Evolutionary conservation across 2,797 vertebrate genomes (phyloP), one percentile per base, ranked within the genome.

Genomic region (Pangasius djambal): DNA sequence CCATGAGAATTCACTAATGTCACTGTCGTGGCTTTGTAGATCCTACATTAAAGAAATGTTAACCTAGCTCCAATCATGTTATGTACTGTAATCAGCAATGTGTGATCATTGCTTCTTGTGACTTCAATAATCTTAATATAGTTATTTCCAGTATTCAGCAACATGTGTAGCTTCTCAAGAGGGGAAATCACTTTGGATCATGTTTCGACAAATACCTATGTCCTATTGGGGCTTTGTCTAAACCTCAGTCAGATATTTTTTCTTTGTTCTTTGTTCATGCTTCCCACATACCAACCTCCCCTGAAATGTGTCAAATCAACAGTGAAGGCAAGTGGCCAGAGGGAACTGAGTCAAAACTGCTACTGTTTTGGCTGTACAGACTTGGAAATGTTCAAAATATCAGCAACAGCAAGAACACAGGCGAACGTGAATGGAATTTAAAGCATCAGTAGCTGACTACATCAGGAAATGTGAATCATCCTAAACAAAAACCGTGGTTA

Each of bases 271-370:
- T 83, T 65, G 37, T n/a, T 65, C 25, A n/a, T 48, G 59, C 57
- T 44, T 65, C 22, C 13, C 37, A 83, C 37, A 8, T 63, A 22
- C 6, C 12, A 44, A 44, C 13, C 25, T n/a, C 37, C n/a, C 10
- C 25, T 18, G 37, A 83, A 83, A 44, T 16, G 22, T 48, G 37
- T 48, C 59, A 48, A 48, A 48, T 65, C 59, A 44, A 83, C 81
- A 83, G 22, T 63, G 37, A 83, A 83, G 22, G 52, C 55, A 59
- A 61, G 81, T 63, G 25, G 81, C 57, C 81, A 63, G 57, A 63
- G 34, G 81, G 81, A 83, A 83, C 37, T 4, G 81, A 61, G 57
- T 83, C 81, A 28, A 40, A 63, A 25, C 31, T 15, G 13, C 57
- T 63, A 3, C 57, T 44, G 37, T 28, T 57, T 57, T 20, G 50